A percentile compares a stretch with the other conserved stretches of the same genome.
Conservation (phyloP, 2,113 vertebrate species). For the Pycnonotus jocosus region DNA sequence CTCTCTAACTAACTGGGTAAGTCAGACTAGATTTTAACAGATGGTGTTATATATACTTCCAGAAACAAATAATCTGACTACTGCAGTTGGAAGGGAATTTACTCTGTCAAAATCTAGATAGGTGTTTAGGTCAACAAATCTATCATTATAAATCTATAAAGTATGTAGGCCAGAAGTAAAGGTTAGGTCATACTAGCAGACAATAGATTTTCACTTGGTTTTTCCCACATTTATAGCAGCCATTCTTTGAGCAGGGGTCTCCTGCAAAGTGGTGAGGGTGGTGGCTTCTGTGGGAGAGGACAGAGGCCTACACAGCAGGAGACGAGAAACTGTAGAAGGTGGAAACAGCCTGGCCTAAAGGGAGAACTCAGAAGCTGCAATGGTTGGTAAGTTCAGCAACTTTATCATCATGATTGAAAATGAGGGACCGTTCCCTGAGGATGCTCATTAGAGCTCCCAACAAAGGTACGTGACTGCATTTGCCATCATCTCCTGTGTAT, state of each 20-base stretch:
- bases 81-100: not conserved
- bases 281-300: not conserved
- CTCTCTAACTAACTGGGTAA: not conserved
- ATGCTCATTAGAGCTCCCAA: not conserved
- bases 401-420: not conserved
- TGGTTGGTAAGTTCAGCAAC: not conserved
- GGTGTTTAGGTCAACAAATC: not conserved
- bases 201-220: not conserved
- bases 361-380: not conserved
- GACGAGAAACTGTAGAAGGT: not conserved
- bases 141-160: not conserved
- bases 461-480: not conserved
- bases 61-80: not conserved
- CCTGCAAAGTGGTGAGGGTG: not conserved
- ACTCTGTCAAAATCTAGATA: not conserved
- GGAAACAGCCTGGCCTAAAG: not conserved
- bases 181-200: not conserved
- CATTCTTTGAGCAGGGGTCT: not conserved
- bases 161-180: not conserved
- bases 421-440: not conserved
- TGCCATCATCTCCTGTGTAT: not conserved
- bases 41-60: not conserved
- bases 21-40: not conserved
- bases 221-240: not conserved
- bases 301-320: not conserved